Percentiles rank a stretch among this genome's conserved stretches.
Conservation (phyloP, 2,113 vertebrate genomes). For the Lophochroa leadbeateri region DNA sequence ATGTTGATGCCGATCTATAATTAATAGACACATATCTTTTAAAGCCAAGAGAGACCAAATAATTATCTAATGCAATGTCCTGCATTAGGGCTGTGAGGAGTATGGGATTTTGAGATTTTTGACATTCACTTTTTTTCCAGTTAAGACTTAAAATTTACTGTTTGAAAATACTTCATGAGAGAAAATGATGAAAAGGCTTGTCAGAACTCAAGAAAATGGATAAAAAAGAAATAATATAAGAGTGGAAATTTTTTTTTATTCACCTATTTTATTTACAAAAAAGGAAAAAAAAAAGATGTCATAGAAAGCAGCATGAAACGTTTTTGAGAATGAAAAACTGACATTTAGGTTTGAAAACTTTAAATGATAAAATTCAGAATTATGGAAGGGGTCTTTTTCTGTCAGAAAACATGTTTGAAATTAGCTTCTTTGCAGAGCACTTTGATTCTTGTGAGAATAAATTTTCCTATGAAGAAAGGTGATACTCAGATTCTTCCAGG, state of each 20-base stretch:
- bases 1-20: not conserved
- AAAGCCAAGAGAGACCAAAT: conserved; percentile 2
- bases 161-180: not conserved
- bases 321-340: not conserved
- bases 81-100: not conserved
- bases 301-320: not conserved
- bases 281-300: not conserved
- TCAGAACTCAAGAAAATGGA: not conserved
- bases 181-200: not conserved
- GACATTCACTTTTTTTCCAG: not conserved
- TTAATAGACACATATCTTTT: conserved; percentile 10
- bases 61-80: not conserved
- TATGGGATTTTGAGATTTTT: not conserved
- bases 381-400: not conserved
- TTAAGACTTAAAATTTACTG: not conserved
- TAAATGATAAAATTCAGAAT: not conserved
- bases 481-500: not conserved
- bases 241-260: not conserved
- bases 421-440: not conserved
- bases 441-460: not conserved
- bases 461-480: not conserved
- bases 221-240: not conserved
- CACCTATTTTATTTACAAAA: not conserved
- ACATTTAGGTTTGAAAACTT: not conserved
- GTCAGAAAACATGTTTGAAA: not conserved